Evolutionary conservation across 2,113 vertebrate species (phyloP), one percentile per base, ranked within the genome.

Genomic region (Ivindomyrus marchei): DNA sequence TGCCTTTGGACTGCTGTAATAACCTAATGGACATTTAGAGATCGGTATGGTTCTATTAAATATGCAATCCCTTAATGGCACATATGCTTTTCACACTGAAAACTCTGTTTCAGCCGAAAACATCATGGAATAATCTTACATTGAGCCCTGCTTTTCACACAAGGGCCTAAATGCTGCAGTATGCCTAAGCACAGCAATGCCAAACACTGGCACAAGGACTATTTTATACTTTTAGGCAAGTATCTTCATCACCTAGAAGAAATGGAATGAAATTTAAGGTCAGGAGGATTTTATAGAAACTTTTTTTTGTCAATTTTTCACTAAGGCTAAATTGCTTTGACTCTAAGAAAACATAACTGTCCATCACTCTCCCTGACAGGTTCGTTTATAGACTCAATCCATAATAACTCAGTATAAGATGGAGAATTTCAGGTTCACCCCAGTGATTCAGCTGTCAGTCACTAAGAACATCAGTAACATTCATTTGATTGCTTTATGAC

Each of bases 291-390:
- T 46, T 47, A 21, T 21, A 27, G 24, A 86, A 86, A 50, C 15
- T 19, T 80, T 80, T 5, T 7, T 86, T 47, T 50, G 24, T 50
- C 21, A 47, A 50, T 86, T 86, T 86, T 46, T 85, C 47, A 49
- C 45, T 50, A 50, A 27, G 46, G 11, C 46, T 31, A n/a, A 86
- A 49, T 86, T 86, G 46, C 46, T 86, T 86, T 49, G 84, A 86
- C 84, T 86, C 19, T 27, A 86, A 50, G 84, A 86, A 50, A 49
- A 86, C 45, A 50, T 86, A 50, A 50, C 45, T 86, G 84, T 49
- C 84, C 84, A 86, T 86, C 84, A 86, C 45, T 86, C 47, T 86
- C 84, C 45, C 84, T 86, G 84, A 86, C 84, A 86, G 47, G 45
- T 86, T 27, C n/a, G 49, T 86, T 86, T 86, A 86, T 47, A 11